Percentiles rank a stretch among this genome's conserved stretches.
Evolutionary conservation across 2,888 invertebrate species (phyloP).

Genomic region (Chirona hameri): DNA sequence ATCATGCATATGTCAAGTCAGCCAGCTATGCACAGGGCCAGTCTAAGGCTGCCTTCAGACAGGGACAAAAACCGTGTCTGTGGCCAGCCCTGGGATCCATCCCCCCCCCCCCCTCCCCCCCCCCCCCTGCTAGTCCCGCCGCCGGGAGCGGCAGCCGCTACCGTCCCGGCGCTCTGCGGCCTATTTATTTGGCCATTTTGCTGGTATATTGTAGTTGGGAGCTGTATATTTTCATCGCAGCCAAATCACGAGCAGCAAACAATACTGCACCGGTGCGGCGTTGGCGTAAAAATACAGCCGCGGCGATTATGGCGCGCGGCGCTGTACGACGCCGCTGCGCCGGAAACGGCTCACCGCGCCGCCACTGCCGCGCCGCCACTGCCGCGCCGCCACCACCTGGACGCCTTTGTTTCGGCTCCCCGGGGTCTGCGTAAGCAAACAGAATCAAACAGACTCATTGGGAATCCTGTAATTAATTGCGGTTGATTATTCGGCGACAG

Average conservation of each 20-base stretch:
- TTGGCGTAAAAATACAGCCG: not conserved
- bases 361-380: too few relatives aligned
- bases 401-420: not conserved
- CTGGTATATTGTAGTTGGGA: constrained; percentile 7
- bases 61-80: not conserved
- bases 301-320: not conserved
- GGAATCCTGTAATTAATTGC: not conserved
- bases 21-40: too few relatives aligned
- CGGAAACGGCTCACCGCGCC: not conserved
- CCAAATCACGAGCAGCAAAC: constrained; percentile 2
- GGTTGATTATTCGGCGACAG: constrained; percentile 1
- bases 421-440: constrained; percentile 2
- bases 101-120: too few relatives aligned
- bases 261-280: not conserved
- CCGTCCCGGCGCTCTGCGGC: not conserved
- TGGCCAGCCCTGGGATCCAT: too few relatives aligned
- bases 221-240: constrained; percentile 22
- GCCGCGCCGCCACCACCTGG: not conserved
- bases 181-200: constrained; percentile 22
- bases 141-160: not conserved
- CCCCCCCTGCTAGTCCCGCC: not conserved
- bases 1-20: too few relatives aligned
- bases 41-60: not conserved
- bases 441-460: constrained; percentile 12
- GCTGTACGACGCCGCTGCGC: too few relatives aligned